These are phyloP conservation scores for Bolinopsis microptera DNA, from an alignment of 37 sponge, comb jelly and placozoan species.

Conservation along the genomic window DNA sequence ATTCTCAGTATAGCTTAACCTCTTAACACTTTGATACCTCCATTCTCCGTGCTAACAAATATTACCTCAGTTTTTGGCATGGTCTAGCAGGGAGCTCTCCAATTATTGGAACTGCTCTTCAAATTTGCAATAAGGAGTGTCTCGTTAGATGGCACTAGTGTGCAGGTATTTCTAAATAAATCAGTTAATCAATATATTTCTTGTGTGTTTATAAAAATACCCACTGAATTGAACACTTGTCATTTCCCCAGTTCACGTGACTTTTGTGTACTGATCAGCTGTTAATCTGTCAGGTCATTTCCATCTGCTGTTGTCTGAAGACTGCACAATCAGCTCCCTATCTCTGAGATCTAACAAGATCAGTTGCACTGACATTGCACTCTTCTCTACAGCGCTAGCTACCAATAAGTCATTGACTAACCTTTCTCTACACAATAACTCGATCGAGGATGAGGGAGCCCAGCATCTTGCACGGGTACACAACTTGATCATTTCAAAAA, in stretches of 20 bases:
- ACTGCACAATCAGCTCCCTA: not conserved
- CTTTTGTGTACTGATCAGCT: too few relatives aligned
- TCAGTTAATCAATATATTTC: too few relatives aligned
- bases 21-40: too few relatives aligned
- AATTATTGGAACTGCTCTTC: not conserved
- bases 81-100: not conserved
- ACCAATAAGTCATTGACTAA: not conserved
- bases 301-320: conserved; percentile 2
- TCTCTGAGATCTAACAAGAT: conserved; percentile 37
- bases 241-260: too few relatives aligned
- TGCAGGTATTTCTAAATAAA: too few relatives aligned
- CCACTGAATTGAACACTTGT: too few relatives aligned
- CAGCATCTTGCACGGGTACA: not conserved
- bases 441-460: not conserved
- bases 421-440: conserved; percentile 29
- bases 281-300: conserved; percentile 51
- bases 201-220: too few relatives aligned
- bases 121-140: not conserved
- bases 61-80: conserved; percentile 41
- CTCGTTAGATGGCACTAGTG: not conserved
- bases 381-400: not conserved
- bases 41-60: too few relatives aligned
- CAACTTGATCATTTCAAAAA: not conserved
- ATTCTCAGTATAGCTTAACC: too few relatives aligned
- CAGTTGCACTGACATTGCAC: not conserved